These are phyloP conservation scores for Platygyra sinensis DNA, from an alignment of 64 coral and sea anemone species.

Conservation along the genomic window DNA sequence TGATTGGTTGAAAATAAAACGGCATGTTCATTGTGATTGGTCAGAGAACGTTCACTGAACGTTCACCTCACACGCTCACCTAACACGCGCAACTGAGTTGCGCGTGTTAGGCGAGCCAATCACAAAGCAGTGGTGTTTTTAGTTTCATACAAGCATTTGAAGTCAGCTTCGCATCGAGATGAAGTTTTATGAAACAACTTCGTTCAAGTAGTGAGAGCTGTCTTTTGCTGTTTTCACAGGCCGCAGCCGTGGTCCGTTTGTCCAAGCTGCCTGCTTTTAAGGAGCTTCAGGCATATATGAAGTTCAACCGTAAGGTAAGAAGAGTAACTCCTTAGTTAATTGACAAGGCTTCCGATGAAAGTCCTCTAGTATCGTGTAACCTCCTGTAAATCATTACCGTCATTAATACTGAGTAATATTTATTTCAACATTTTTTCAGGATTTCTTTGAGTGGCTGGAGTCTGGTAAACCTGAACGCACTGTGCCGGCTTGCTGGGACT, in stretches of 20 bases:
- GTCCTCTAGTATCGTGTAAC: too few species aligned
- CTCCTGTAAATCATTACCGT: neutral
- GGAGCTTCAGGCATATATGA: constrained; percentile 51
- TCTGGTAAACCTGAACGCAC: constrained; percentile 73
- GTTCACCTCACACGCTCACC: too few species aligned
- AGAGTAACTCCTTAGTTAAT: neutral
- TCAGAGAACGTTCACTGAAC: too few species aligned
- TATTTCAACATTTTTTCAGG: constrained; percentile 36
- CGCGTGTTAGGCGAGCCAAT: too few species aligned
- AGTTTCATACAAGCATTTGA: too few species aligned
- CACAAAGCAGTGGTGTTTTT: neutral
- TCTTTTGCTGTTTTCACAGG: constrained; percentile 11
- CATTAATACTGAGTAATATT: neutral
- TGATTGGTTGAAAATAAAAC: too few species aligned
- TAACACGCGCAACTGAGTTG: too few species aligned
- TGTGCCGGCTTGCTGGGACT: constrained; percentile 83
- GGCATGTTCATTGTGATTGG: too few species aligned
- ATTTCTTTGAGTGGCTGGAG: constrained; percentile 90
- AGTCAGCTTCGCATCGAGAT: neutral
- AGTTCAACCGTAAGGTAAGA: constrained; percentile 45
- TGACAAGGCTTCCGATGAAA: too few species aligned
- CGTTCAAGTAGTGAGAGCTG: neutral
- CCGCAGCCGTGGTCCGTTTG: constrained; percentile 42
- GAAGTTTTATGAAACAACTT: neutral
- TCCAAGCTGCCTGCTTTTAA: constrained; percentile 61